phyloP scores from a whole-genome alignment of 2,113 vertebrate species.

The Syngnathus scovelli region DNA sequence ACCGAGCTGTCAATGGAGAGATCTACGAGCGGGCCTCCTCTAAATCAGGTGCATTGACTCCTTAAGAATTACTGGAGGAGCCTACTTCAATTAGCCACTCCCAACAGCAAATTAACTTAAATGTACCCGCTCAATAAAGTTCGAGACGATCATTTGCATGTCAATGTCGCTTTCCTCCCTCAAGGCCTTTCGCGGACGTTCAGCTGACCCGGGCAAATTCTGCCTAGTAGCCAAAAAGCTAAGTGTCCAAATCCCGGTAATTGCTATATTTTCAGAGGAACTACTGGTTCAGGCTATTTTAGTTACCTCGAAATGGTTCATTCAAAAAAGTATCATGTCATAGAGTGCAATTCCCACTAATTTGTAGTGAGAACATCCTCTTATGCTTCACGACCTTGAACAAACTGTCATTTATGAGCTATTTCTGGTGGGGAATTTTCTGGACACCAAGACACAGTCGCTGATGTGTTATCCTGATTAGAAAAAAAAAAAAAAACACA shows the following conservation, averaged over 20 bases:
- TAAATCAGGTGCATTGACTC: slow-evolving; percentile 76
- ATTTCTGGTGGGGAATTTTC: slow-evolving; percentile 4
- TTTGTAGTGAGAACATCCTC: neutral
- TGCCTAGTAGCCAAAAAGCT: slow-evolving; percentile 53
- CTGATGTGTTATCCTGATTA: neutral
- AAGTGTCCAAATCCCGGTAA: slow-evolving; percentile 20
- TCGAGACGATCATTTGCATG: slow-evolving; percentile 73
- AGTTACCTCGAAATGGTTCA: neutral
- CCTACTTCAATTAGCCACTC: slow-evolving; percentile 76
- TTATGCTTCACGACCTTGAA: neutral
- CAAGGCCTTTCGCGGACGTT: slow-evolving; percentile 62
- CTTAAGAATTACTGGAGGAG: slow-evolving; percentile 69
- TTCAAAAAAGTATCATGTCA: neutral
- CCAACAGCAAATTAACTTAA: slow-evolving; percentile 76
- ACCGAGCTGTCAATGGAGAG: slow-evolving; percentile 71
- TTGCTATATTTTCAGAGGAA: neutral
- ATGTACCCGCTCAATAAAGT: slow-evolving; percentile 73
- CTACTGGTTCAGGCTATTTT: neutral
- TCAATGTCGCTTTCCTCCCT: slow-evolving; percentile 64
- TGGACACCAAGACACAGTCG: neutral
- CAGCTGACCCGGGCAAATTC: slow-evolving; percentile 60
- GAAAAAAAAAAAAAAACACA: neutral
- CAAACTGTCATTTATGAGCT: slow-evolving; percentile 2
- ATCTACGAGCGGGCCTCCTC: slow-evolving; percentile 68
- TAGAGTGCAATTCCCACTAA: neutral